Conservation (phyloP, 2,113 vertebrate genomes). For the Thermophis baileyi region DNA sequence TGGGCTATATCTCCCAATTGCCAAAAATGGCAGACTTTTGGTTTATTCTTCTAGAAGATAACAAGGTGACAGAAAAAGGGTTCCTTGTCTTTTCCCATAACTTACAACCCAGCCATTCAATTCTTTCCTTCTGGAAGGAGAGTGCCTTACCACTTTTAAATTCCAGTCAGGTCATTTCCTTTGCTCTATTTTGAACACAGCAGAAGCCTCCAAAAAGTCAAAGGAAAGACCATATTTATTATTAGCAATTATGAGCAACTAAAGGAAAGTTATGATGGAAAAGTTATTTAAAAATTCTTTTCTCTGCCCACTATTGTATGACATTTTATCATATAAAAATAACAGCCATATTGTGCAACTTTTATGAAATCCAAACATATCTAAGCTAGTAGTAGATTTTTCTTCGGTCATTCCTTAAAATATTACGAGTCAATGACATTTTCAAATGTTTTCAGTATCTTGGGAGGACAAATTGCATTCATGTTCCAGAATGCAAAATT, state of each 20-base stretch:
- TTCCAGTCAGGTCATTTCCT: background rate
- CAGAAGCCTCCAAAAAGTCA: background rate
- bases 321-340: slow-evolving; percentile 13
- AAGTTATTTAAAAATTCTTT: background rate
- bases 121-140: slow-evolving; percentile 21
- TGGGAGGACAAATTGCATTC: background rate
- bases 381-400: background rate
- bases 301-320: background rate
- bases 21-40: background rate
- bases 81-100: slow-evolving; percentile 39
- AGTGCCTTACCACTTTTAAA: slow-evolving; percentile 38
- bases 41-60: slow-evolving; percentile 41
- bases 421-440: background rate
- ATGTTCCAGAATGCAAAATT: slow-evolving; percentile 2
- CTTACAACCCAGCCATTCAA: slow-evolving; percentile 28
- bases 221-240: slow-evolving; percentile 16
- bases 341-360: background rate
- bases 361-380: background rate
- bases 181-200: background rate
- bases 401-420: accelerated
- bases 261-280: slow-evolving; percentile 9
- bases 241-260: slow-evolving; percentile 8
- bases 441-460: background rate
- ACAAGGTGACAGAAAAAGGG: slow-evolving; percentile 41
- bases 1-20: background rate